Conservation (phyloP, 2,797 vertebrate species). For the Argyrosomus regius region DNA sequence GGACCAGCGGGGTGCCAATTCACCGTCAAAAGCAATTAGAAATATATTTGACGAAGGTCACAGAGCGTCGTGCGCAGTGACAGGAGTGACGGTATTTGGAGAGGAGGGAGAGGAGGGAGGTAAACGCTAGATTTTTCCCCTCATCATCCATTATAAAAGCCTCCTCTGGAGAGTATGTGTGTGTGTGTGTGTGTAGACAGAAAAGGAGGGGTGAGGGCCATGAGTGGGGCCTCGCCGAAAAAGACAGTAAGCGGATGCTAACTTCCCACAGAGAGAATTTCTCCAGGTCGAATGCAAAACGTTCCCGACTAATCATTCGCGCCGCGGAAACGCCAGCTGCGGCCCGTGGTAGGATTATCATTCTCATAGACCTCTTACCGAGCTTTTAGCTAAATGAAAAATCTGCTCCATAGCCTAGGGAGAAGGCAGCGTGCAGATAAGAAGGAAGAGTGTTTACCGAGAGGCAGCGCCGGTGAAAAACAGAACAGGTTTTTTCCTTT, state of each 20-base stretch:
- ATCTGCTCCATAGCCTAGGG: constrained; percentile 99
- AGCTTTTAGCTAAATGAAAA: constrained; percentile 99
- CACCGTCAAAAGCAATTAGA: constrained; percentile 89
- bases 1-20: constrained; percentile 63
- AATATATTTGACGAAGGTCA: constrained; percentile 88
- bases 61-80: constrained; percentile 85
- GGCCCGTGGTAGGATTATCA: constrained; percentile 98
- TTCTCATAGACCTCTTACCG: constrained; percentile 99
- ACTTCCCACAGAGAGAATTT: constrained; percentile 99
- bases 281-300: constrained; percentile 99
- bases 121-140: constrained; percentile 55
- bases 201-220: constrained; percentile 63
- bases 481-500: constrained; percentile 92
- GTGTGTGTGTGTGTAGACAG: constrained; percentile 26
- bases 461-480: constrained; percentile 93
- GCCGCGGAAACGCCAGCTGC: constrained; percentile 98
- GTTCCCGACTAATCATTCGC: constrained; percentile 98
- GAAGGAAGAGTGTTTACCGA: constrained; percentile 97
- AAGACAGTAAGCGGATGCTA: constrained; percentile 99
- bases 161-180: constrained; percentile 54
- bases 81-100: constrained; percentile 87
- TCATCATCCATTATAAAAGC: constrained; percentile 71
- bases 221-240: constrained; percentile 64
- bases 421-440: constrained; percentile 97
- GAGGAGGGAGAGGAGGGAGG: constrained; percentile 62